These are phyloP conservation scores for Congeria kusceri DNA, from an alignment of 2,888 invertebrate species.

Conservation along the genomic window DNA sequence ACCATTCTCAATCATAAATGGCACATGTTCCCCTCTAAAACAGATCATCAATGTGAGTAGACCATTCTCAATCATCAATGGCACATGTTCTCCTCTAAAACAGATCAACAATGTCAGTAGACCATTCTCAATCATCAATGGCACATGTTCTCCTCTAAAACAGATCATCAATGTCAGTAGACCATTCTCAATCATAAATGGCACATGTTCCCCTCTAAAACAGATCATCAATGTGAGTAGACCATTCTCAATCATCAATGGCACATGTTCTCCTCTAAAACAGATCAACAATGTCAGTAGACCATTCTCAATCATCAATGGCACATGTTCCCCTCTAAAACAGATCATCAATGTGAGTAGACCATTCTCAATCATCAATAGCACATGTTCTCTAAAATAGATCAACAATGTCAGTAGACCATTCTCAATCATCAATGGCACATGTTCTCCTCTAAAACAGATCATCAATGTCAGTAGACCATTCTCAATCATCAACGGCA, in stretches of 20 bases:
- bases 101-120: constrained; percentile 63
- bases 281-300: constrained; percentile 63
- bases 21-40: constrained; percentile 76
- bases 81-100: constrained; percentile 76
- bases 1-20: constrained; percentile 68
- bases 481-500: constrained; percentile 66
- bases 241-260: constrained; percentile 68
- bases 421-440: constrained; percentile 66
- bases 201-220: constrained; percentile 76
- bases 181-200: constrained; percentile 68
- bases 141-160: constrained; percentile 76
- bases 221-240: constrained; percentile 64
- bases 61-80: constrained; percentile 68
- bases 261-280: constrained; percentile 76
- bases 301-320: constrained; percentile 68
- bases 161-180: constrained; percentile 63
- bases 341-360: constrained; percentile 64
- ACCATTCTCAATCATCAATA: constrained; percentile 68
- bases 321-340: constrained; percentile 76
- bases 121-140: constrained; percentile 68
- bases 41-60: constrained; percentile 64
- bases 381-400: constrained; percentile 74
- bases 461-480: constrained; percentile 72
- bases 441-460: constrained; percentile 74
- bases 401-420: constrained; percentile 72